phyloP scores from a whole-genome alignment of 1,140 invertebrate genomes.

The Eurosta solidaginis region DNA sequence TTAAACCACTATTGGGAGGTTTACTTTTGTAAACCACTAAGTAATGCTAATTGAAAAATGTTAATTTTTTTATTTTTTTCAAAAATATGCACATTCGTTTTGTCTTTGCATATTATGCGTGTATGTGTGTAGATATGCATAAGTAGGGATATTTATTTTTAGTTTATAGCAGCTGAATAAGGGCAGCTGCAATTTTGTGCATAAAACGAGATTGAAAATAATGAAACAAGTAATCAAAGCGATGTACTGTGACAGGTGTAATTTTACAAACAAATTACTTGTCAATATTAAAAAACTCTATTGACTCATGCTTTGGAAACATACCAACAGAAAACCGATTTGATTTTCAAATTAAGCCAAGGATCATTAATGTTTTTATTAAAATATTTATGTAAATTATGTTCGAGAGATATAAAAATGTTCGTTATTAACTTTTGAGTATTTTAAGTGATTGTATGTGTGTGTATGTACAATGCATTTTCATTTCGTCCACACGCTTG shows the following conservation, averaged over 20 bases:
- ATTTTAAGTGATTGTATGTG: background rate
- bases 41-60: too few relatives aligned
- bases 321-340: background rate
- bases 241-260: background rate
- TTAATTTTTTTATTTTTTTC: too few relatives aligned
- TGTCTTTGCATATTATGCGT: background rate
- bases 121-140: background rate
- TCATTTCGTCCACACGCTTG: too few relatives aligned
- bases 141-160: background rate
- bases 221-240: slow-evolving; percentile 24
- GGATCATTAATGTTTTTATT: slow-evolving; percentile 5
- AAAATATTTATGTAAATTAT: background rate
- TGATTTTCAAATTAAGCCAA: background rate
- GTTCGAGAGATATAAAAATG: background rate
- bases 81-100: background rate
- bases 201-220: slow-evolving; percentile 11
- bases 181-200: background rate
- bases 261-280: background rate
- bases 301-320: background rate
- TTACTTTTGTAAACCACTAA: too few relatives aligned
- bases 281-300: slow-evolving; percentile 2
- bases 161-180: background rate
- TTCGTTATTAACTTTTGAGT: background rate
- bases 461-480: background rate
- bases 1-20: too few relatives aligned